Conservation (phyloP, 1,140 invertebrate genomes). For the Copidosoma floridanum region DNA sequence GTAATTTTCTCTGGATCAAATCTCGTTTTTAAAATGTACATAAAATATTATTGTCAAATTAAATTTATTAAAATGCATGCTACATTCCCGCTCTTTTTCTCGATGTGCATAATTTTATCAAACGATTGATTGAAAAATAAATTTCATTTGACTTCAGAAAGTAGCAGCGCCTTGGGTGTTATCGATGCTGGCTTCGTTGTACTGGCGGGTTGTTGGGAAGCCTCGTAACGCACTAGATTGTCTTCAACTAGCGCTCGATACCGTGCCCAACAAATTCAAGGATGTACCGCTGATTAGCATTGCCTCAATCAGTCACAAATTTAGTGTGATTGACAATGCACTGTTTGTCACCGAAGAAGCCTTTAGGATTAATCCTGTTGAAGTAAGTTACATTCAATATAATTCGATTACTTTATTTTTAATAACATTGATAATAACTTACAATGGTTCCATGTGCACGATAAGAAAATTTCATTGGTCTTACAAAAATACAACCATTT, state of each 20-base stretch:
- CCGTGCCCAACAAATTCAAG: slow-evolving; percentile 55
- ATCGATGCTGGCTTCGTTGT: slow-evolving; percentile 64
- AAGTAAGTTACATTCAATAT: slow-evolving; percentile 56
- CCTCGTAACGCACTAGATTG: slow-evolving; percentile 65
- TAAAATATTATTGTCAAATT: too few relatives aligned
- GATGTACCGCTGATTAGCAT: slow-evolving; percentile 66
- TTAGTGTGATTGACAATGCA: slow-evolving; percentile 65
- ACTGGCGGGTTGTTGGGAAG: slow-evolving; percentile 67
- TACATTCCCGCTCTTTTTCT: too few relatives aligned
- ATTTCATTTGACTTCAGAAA: slow-evolving; percentile 53
- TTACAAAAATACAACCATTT: too few relatives aligned
- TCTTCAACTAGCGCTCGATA: slow-evolving; percentile 59
- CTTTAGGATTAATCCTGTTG: slow-evolving; percentile 60
- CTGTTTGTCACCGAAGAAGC: slow-evolving; percentile 60
- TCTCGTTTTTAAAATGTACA: too few relatives aligned
- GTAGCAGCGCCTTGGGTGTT: slow-evolving; percentile 67
- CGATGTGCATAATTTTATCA: too few relatives aligned
- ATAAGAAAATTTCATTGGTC: too few relatives aligned
- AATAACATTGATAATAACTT: too few relatives aligned
- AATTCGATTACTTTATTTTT: too few relatives aligned
- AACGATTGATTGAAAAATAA: too few relatives aligned
- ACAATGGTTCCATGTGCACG: too few relatives aligned
- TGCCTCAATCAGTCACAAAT: slow-evolving; percentile 64
- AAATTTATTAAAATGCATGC: too few relatives aligned
- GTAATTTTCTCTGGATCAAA: too few relatives aligned